Evolutionary conservation across 1,140 invertebrate genomes (phyloP).

Genomic region (Cardiocondyla obscurior): DNA sequence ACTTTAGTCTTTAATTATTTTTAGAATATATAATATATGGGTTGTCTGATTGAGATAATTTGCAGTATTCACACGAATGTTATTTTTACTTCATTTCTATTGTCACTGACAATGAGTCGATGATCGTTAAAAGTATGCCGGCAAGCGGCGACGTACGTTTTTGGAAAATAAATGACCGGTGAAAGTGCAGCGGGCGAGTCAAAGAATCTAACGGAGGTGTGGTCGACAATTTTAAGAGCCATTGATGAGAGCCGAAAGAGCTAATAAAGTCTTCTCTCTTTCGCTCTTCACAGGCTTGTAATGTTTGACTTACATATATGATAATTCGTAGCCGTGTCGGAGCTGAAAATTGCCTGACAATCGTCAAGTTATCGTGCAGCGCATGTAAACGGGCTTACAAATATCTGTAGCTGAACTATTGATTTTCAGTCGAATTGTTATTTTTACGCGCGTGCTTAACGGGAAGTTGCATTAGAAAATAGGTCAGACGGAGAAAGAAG

Average conservation of each 20-base stretch:
- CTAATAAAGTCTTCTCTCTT: conserved; percentile 17
- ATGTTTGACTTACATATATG: background rate
- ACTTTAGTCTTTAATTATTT: background rate
- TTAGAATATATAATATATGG: background rate
- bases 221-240: conserved; percentile 43
- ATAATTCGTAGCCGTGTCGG: conserved; percentile 12
- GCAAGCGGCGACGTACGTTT: conserved; percentile 56
- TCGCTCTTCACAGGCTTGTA: background rate
- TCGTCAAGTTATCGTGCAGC: conserved; percentile 1
- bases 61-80: background rate
- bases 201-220: conserved; percentile 66
- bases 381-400: background rate
- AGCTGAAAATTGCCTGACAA: background rate
- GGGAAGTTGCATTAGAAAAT: background rate
- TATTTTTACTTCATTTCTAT: background rate
- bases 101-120: conserved; percentile 17
- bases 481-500: no score
- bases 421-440: background rate
- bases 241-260: conserved; percentile 26
- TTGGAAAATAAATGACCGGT: conserved; percentile 69
- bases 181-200: conserved; percentile 60
- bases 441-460: background rate
- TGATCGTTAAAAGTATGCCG: conserved; percentile 61
- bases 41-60: background rate
- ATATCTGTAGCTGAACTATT: background rate